Evolutionary conservation across 2,888 invertebrate species (phyloP).

Genomic region (Harpalus rufipes): DNA sequence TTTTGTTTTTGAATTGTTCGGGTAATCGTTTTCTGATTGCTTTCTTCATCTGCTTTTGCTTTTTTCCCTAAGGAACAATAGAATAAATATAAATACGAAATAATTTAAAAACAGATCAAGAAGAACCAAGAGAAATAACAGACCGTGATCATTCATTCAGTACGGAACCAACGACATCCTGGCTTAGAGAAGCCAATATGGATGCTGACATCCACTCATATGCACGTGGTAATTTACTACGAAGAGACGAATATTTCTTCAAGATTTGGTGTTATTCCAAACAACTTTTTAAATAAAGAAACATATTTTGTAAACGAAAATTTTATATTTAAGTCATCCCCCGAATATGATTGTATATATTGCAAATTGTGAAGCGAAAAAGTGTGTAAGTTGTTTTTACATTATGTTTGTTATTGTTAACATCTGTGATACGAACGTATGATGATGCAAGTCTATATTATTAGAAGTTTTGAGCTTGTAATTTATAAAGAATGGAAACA

Average conservation of each 20-base stretch:
- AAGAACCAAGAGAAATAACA: slow-evolving; percentile 84
- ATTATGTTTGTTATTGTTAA: slow-evolving; percentile 66
- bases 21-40: not conserved
- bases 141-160: slow-evolving; percentile 89
- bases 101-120: slow-evolving; percentile 75
- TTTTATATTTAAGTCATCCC: slow-evolving; percentile 56
- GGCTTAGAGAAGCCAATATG: slow-evolving; percentile 96
- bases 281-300: slow-evolving; percentile 86
- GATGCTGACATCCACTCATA: slow-evolving; percentile 95
- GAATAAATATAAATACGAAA: slow-evolving; percentile 11
- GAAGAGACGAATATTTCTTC: slow-evolving; percentile 97
- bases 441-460: slow-evolving; percentile 61
- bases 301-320: slow-evolving; percentile 56
- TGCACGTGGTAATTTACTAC: slow-evolving; percentile 89
- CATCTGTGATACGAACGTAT: slow-evolving; percentile 65
- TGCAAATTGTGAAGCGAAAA: slow-evolving; percentile 66
- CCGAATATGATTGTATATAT: slow-evolving; percentile 63
- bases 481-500: slow-evolving; percentile 55
- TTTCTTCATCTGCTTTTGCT: slow-evolving; percentile 4
- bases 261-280: slow-evolving; percentile 93
- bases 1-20: not conserved
- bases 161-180: slow-evolving; percentile 95
- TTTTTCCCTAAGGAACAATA: not conserved
- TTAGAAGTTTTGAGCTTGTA: slow-evolving; percentile 60
- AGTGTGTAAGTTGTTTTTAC: slow-evolving; percentile 63